Evolutionary conservation across 2,888 invertebrate genomes (phyloP), one percentile per base, ranked within the genome.

Genomic region (Ectobius pallidus): DNA sequence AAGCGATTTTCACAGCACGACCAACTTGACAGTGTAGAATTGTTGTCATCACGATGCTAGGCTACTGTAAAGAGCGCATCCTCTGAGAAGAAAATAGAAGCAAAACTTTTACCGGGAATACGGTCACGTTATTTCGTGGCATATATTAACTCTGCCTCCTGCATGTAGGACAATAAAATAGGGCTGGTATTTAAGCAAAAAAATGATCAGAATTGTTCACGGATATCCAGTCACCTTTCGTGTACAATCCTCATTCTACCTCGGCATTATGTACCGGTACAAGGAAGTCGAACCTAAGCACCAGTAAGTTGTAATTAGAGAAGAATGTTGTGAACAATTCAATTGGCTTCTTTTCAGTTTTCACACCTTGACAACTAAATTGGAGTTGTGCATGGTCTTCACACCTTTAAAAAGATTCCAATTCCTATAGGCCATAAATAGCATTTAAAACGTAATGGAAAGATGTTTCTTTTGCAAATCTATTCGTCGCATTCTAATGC

Each of bases 151-250:
- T n/a, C n/a, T 52, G 25, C 20, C n/a, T 22, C n/a, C 58, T 58
- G 7, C 30, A 30, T n/a, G 58, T 30, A 58, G 30, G 32, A 58
- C 58, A 58, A 58, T 32, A 58, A 58, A 58, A 58, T 30, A 55
- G 6, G 30, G 58, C 32, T 58, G 16, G 3, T 30, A 58, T 58
- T 58, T 32, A 58, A 58, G 30, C 34, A 34, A 34, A 11, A 34
- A 34, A 25, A 58, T 34, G 46, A 63, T 34, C 27, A 65, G 42
- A 42, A 44, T n/a, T 65, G 30, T 65, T 65, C 65, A 65, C 44
- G 44, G 46, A 46, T 65, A 65, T 44, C 65, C 27, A 46, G 44
- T 65, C 65, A 65, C 65, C 27, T 65, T 46, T 27, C 58, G 27
- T 30, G 58, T 25, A 58, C 58, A 4, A n/a, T 30, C 27, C 58